Evolutionary conservation across 1,140 invertebrate genomes (phyloP), one percentile per base, ranked within the genome.

Genomic region (Drosophila ambigua): DNA sequence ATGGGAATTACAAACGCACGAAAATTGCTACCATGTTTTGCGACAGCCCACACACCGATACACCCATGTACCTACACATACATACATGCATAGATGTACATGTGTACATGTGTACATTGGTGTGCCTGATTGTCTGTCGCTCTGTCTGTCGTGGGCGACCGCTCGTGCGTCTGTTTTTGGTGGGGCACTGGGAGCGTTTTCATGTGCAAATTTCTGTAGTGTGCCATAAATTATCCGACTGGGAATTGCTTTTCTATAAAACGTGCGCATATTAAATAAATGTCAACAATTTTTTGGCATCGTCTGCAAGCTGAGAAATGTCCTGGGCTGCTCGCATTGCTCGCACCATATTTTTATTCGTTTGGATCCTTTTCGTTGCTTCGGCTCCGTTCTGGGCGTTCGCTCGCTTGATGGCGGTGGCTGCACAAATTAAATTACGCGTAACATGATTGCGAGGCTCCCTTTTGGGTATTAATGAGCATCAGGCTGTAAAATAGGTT

Each of bases 181-280:
- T 26, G 31, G 9, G 45, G 11, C 11, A 24, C 7, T 28, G 35
- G 41, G 46, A 67, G 39, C 79, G 62, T 83, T 83, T 83, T 82
- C 79, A 83, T 88, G 84, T 89, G 83, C 83, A 88, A 88, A 88
- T 88, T 88, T 89, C 81, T 89, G 84, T 89, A 89, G 84, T 88
- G 76, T 79, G 83, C 76, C 79, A 88, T 88, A 88, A 88, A 88
- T 88, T 88, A 88, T 83, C 87, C 83, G 76, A 79, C 83, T 84
- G 83, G 83, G 83, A 88, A 88, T 88, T 88, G 79, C 83, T 88
- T 88, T 88, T 88, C 84, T 89, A 88, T 88, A 89, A 89, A 88
- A 89, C 83, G 83, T 88, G 83, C 84, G 84, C 83, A 89, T 88
- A 88, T 88, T 88, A 88, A 88, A 88, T 88, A 88, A 88, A 88